Evolutionary conservation across 2,888 invertebrate genomes (phyloP).

Genomic region (Calliphora vomitoria): DNA sequence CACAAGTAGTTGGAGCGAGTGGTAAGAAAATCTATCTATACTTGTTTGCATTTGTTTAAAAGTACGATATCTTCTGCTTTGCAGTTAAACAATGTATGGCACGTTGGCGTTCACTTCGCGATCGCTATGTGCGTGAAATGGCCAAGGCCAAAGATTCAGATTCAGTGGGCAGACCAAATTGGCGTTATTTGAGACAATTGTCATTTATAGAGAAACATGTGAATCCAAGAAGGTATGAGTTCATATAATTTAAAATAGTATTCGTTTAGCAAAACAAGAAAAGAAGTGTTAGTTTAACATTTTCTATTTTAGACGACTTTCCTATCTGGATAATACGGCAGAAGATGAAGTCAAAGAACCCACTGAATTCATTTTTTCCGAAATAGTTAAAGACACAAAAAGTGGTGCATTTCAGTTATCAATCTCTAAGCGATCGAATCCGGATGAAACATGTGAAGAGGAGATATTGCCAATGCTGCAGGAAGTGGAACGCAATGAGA

Average conservation of each 20-base stretch:
- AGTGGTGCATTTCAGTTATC: neutral
- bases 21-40: neutral
- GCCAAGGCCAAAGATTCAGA: neutral
- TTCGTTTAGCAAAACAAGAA: too few species aligned
- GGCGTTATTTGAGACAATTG: slow-evolving; percentile 4
- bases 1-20: neutral
- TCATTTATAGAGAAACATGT: neutral
- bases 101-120: slow-evolving; percentile 5
- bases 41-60: neutral
- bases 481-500: neutral
- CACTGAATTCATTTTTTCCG: neutral
- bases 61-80: neutral
- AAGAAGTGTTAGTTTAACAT: too few species aligned
- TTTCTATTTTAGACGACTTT: neutral
- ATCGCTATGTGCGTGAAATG: neutral
- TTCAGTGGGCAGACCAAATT: neutral
- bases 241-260: neutral
- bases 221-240: neutral
- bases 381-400: slow-evolving; percentile 2
- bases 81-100: neutral
- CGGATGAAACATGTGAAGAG: neutral
- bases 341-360: neutral
- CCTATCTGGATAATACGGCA: neutral
- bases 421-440: neutral
- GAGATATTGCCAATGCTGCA: neutral